Percentiles rank a stretch among this genome's conserved stretches.
phyloP scores from a whole-genome alignment of 2,797 vertebrate genomes.

The Eulemur rubriventer region DNA sequence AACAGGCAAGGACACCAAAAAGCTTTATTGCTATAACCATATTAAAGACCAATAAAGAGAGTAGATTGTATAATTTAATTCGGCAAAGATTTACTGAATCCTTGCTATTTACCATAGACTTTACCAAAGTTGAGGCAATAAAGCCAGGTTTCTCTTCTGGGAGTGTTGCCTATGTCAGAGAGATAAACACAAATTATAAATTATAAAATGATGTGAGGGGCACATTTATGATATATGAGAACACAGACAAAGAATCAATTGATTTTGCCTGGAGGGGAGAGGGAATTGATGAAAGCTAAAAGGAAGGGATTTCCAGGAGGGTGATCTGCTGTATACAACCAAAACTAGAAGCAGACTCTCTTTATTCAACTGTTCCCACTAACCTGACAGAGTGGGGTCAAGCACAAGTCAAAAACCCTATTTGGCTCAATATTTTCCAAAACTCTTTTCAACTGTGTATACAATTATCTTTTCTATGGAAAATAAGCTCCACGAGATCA shows the following conservation, averaged over 20 bases:
- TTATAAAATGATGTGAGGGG: background rate
- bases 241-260: background rate
- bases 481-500: background rate
- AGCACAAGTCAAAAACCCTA: background rate
- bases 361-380: background rate
- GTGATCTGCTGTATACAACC: background rate
- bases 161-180: background rate
- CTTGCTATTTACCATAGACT: background rate
- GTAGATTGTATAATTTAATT: background rate
- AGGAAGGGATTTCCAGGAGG: background rate
- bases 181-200: constrained; percentile 14
- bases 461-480: background rate
- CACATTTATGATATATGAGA: background rate
- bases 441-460: background rate
- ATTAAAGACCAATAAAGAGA: background rate
- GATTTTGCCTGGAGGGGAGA: background rate
- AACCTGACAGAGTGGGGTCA: background rate
- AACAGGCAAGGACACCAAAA: background rate
- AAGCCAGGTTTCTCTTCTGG: background rate
- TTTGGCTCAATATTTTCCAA: background rate
- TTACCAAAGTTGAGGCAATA: background rate
- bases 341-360: background rate
- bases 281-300: background rate
- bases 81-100: background rate
- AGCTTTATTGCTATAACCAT: background rate